Percentiles rank a stretch among this genome's conserved stretches.
These are phyloP conservation scores for Steromphala cineraria DNA, from an alignment of 2,888 invertebrate species.

Conservation along the genomic window DNA sequence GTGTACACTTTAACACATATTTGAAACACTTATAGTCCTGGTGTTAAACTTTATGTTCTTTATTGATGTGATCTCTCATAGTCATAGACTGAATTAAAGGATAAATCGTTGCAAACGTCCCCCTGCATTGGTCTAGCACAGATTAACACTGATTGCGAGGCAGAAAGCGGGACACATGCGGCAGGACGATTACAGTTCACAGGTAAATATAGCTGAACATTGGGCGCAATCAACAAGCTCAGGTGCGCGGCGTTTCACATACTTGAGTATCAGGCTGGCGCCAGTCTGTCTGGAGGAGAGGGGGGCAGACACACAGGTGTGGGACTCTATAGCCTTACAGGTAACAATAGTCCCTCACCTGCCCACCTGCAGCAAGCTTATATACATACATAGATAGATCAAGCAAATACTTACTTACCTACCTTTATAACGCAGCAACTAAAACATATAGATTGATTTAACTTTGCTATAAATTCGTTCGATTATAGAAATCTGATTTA, in stretches of 20 bases:
- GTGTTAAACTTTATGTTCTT: not conserved
- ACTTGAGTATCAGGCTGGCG: constrained; percentile 39
- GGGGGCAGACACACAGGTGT: not conserved
- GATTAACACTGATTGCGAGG: not conserved
- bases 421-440: not conserved
- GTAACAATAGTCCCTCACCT: constrained; percentile 13
- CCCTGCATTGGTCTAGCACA: not conserved
- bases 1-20: not conserved
- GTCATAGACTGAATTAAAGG: not conserved
- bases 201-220: not conserved
- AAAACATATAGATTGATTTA: too few species aligned
- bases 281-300: constrained; percentile 69
- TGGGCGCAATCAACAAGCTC: not conserved
- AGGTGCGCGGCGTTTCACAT: constrained; percentile 30
- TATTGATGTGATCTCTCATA: not conserved
- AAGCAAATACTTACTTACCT: too few species aligned
- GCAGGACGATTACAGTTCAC: constrained; percentile 9
- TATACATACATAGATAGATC: not conserved
- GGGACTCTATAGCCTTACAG: constrained; percentile 5
- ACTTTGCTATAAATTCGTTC: not conserved
- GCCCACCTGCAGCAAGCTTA: constrained; percentile 4
- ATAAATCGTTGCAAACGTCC: not conserved
- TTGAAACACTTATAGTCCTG: not conserved
- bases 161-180: not conserved
- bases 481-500: too few species aligned